Evolutionary conservation across 2,888 invertebrate species (phyloP).

Genomic region (Drosophila ustulata): DNA sequence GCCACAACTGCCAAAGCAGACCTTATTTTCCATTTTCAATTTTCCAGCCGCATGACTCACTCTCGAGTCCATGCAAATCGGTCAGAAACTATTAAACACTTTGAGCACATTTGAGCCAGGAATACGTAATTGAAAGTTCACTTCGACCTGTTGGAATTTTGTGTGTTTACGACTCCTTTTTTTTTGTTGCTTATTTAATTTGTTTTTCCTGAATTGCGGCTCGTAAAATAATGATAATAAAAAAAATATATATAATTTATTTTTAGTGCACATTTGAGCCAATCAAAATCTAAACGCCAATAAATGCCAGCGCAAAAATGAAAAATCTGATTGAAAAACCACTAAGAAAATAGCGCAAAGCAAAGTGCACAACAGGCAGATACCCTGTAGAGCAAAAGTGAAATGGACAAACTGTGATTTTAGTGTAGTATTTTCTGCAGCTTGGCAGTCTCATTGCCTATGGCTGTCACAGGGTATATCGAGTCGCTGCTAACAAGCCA

Average conservation of each 20-base stretch:
- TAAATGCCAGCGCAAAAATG: constrained; percentile 62
- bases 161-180: background rate
- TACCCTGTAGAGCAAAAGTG: constrained; percentile 28
- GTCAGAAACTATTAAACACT: background rate
- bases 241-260: constrained; percentile 55
- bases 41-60: constrained; percentile 44
- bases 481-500: constrained; percentile 65
- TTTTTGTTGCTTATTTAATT: constrained; percentile 6
- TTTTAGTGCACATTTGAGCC: constrained; percentile 63
- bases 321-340: constrained; percentile 68
- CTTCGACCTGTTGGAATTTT: constrained; percentile 37
- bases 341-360: constrained; percentile 8
- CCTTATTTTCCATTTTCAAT: constrained; percentile 47
- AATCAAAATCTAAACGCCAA: constrained; percentile 77
- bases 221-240: constrained; percentile 51
- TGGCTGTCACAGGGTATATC: constrained; percentile 29
- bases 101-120: constrained; percentile 8
- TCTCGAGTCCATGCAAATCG: constrained; percentile 31
- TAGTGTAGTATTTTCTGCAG: background rate
- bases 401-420: background rate
- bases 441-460: background rate
- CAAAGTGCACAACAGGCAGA: background rate
- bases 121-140: constrained; percentile 52
- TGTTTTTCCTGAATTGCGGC: constrained; percentile 12
- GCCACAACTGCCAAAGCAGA: constrained; percentile 36